Base-by-base conservation (phyloP, 1,140 invertebrate genomes). In the Cardiocondyla obscurior region DNA sequence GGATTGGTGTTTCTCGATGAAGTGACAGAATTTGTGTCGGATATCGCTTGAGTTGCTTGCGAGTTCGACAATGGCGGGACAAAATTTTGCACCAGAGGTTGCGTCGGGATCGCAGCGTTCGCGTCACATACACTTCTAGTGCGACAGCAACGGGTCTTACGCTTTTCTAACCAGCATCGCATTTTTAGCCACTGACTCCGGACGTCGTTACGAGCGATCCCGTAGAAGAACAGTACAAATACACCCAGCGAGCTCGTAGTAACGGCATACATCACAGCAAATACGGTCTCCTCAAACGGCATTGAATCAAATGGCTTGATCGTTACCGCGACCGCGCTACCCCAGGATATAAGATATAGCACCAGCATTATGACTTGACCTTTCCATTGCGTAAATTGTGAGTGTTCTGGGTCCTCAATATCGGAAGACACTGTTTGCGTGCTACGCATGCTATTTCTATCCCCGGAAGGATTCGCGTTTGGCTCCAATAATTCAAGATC, bases 191-290 rank as follows among this genome's bases (percentile, higher is more conserved):
- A 98, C 22, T 96, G 96, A 0, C 95, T 95, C 65, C 97, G 94
- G 0, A 98, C 97, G 92, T 98, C 98, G 83, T 96, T 97, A 28
- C 98, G 94, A 0, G 97, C 97, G 44, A 98, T 95, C 65, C 97
- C 97, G 90, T 98, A 98, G 92, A 98, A 98, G 57, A 98, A 95
- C 12, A 98, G 91, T 30, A 98, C 96, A 90, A 98, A 98, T n/a
- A 96, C 94, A 0, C 97, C 97, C 60, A 98, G 93, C 14, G 96
- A 93, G 30, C 95, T 95, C 0, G 96, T 95, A 33, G 96, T 96
- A 8, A 97, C 91, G 0, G 96, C 96, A 89, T 97, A 98, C 12
- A 96, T 88, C 65, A 97, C 95, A 85, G 97, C 97, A 90, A 98
- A 98, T 36, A 97, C 95, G 39, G 96, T 95, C 89, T 97, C 96